Percentiles rank a stretch among this genome's conserved stretches.
phyloP scores from a whole-genome alignment of 30 jellyfish, hydroid and myxozoan genomes.

The Turritopsis rubra region DNA sequence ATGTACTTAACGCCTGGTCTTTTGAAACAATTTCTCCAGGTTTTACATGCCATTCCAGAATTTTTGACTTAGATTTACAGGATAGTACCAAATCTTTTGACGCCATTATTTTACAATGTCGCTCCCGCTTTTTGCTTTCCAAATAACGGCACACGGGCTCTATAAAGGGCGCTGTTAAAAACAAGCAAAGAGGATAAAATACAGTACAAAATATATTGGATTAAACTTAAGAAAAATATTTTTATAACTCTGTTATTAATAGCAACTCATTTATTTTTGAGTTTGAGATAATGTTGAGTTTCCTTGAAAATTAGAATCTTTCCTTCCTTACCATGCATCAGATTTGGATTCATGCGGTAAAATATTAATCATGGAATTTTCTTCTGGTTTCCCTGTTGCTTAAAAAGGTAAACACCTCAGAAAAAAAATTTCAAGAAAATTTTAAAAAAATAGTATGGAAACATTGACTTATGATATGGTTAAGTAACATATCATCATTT shows the following conservation, averaged over 20 bases:
- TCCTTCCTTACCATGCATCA: background rate
- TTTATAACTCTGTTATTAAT: background rate
- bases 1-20: constrained; percentile 63
- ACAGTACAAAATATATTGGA: background rate
- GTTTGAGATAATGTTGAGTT: background rate
- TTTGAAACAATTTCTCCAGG: constrained; percentile 58
- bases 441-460: no score
- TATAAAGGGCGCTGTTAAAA: background rate
- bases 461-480: no score
- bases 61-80: constrained; percentile 40
- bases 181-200: background rate
- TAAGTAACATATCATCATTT: background rate
- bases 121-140: background rate
- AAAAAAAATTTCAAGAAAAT: background rate
- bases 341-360: background rate
- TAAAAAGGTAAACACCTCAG: background rate
- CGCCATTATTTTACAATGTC: background rate
- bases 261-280: background rate
- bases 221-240: background rate
- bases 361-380: background rate
- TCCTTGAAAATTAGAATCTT: background rate
- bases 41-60: constrained; percentile 77
- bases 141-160: background rate
- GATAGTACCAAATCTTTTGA: constrained; percentile 64
- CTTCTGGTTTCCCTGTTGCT: background rate